These are phyloP conservation scores for Nettapus auritus DNA, from an alignment of 2,113 vertebrate species.

Conservation along the genomic window DNA sequence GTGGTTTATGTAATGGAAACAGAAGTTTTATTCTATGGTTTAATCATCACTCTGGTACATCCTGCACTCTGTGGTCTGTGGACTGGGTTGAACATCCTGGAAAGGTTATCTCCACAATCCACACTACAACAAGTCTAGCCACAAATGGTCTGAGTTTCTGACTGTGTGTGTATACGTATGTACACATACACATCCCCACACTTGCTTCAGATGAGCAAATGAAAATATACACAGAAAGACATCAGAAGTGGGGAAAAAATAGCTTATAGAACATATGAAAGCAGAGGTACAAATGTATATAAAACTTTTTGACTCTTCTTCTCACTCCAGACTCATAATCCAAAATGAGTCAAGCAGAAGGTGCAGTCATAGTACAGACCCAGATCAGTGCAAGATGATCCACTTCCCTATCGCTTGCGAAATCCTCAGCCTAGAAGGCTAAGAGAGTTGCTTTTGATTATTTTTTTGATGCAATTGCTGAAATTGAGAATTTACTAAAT, in stretches of 20 bases:
- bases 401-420: background rate
- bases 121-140: background rate
- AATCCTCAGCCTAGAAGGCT: background rate
- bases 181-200: background rate
- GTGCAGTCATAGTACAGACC: background rate
- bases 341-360: background rate
- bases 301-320: background rate
- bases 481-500: background rate
- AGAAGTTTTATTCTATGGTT: background rate
- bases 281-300: background rate
- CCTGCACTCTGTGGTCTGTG: background rate
- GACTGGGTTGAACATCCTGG: background rate
- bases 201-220: background rate
- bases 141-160: background rate
- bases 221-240: background rate
- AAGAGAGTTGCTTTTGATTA: background rate
- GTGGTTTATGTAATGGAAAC: background rate
- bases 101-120: background rate
- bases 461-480: too few species aligned
- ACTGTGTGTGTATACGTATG: too few species aligned
- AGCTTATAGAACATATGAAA: background rate
- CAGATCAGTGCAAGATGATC: background rate
- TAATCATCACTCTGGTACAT: slow-evolving; percentile 19
- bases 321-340: background rate
- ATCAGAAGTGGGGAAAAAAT: background rate